Base-by-base conservation (phyloP, 2,113 vertebrate species). In the Paedocypris sp. region DNA sequence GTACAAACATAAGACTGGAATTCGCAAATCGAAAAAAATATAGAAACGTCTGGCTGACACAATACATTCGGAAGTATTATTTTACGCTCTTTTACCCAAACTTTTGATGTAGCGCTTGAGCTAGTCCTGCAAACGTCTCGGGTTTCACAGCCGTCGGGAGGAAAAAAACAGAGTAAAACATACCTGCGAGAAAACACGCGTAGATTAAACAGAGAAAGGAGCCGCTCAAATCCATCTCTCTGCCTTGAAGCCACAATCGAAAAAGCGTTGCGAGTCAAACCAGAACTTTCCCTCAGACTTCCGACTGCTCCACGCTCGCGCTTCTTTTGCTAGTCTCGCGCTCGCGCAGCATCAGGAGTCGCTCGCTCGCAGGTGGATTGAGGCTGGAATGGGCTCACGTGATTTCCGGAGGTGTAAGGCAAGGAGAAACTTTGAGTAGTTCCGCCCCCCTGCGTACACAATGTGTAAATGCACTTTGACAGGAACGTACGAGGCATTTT, bases 311-410 rank as follows among this genome's bases (percentile, higher is more conserved):
- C 26, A 39, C 9, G 22, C 4, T 58, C 54, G 7, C 26, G 20
- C 11, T 22, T 20, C 16, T 43, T 28, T 32, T 35, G 2, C 33
- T 11, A 62, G 60, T 66, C 64, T 54, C 38, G 49, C 35, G 20
- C 64, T 54, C 38, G 49, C 35, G 20, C 61, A 73, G 75, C 75
- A 82, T 83, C 80, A 67, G 71, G 68, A 77, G 71, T 79, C 68
- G 73, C 60, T 15, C 56, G 62, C 57, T 70, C 67, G 73, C 84
- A 86, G 84, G 84, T 86, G 85, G 79, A 83, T 72, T 70, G 50
- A 56, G 61, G 66, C 75, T 70, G 69, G 70, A 64, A 62, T 70
- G 10, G 35, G 32, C 65, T 72, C 80, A 86, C 81, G 82, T 87
- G 82, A 83, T 74, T 13, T 72, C 74, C 74, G 64, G 53, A 49